Conservation (phyloP, 2,113 vertebrate genomes). For the Phrynocephalus versicolor region DNA sequence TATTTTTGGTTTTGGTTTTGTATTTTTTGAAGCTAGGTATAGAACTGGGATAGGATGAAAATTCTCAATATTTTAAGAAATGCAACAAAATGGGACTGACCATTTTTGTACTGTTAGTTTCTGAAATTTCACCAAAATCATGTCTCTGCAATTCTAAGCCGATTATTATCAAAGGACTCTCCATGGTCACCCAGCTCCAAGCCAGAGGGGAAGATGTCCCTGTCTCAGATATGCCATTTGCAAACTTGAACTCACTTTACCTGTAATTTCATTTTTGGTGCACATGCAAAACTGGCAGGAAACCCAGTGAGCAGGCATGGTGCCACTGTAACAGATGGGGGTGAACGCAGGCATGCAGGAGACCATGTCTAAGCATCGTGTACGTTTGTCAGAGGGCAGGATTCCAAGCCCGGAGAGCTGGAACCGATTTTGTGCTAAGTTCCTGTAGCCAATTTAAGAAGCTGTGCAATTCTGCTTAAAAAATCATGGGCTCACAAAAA, state of each 20-base stretch:
- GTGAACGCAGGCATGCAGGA: conserved; percentile 1
- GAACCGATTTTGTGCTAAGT: conserved; percentile 17
- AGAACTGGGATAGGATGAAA: neutral
- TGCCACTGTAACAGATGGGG: conserved; percentile 47
- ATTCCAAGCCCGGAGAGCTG: conserved; percentile 10
- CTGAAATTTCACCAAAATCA: neutral
- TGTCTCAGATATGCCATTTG: conserved; percentile 11
- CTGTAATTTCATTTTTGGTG: conserved; percentile 41
- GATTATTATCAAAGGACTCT: neutral
- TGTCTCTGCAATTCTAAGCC: neutral
- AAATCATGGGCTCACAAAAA: neutral
- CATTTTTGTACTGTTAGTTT: too few relatives aligned
- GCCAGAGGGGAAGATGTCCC: conserved; percentile 26
- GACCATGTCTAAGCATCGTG: neutral
- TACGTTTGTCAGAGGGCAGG: conserved; percentile 20
- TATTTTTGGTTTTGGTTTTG: too few relatives aligned
- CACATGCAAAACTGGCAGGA: neutral
- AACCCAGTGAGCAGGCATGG: fast-evolving
- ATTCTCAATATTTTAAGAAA: neutral
- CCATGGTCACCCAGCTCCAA: neutral
- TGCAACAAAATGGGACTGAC: neutral
- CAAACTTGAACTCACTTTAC: conserved; percentile 49
- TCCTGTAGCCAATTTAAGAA: neutral
- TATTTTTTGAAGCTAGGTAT: neutral
- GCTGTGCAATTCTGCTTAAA: neutral